These are phyloP conservation scores for Erebia aethiops DNA, from an alignment of 2,888 invertebrate species.

Conservation along the genomic window DNA sequence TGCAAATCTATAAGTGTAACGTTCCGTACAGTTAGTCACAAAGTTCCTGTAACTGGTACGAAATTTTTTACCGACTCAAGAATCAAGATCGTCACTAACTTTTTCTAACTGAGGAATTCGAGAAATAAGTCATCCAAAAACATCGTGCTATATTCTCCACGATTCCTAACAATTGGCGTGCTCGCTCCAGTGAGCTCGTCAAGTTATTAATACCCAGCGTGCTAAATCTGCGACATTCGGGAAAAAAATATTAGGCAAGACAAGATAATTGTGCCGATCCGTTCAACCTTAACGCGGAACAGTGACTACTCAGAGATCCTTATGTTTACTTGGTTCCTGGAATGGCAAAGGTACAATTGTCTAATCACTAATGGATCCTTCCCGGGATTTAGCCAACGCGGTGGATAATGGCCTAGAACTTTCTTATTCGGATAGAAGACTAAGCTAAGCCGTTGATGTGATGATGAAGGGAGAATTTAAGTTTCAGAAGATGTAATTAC, in stretches of 20 bases:
- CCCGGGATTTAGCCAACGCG: no score
- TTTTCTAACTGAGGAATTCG: background rate
- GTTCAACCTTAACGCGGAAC: background rate
- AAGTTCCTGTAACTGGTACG: background rate
- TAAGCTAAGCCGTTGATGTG: no score
- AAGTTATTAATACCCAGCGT: constrained; percentile 11
- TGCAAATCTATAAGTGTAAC: no score
- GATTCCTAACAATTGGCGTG: background rate
- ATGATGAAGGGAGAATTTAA: no score
- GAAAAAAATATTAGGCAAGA: background rate
- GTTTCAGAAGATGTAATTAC: no score
- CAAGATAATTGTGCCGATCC: background rate
- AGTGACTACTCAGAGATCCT: background rate
- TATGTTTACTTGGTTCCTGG: background rate
- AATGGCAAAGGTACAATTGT: background rate
- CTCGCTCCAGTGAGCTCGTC: constrained; percentile 6
- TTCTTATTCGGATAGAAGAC: no score
- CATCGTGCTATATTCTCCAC: no score
- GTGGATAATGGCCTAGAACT: no score
- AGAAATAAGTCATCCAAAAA: background rate
- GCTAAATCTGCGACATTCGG: background rate
- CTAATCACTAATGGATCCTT: background rate
- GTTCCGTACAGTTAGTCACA: background rate
- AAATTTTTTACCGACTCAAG: background rate
- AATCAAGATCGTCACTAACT: background rate